These are phyloP conservation scores for Anticlea derivata DNA, from an alignment of 2,888 invertebrate genomes.

Conservation along the genomic window DNA sequence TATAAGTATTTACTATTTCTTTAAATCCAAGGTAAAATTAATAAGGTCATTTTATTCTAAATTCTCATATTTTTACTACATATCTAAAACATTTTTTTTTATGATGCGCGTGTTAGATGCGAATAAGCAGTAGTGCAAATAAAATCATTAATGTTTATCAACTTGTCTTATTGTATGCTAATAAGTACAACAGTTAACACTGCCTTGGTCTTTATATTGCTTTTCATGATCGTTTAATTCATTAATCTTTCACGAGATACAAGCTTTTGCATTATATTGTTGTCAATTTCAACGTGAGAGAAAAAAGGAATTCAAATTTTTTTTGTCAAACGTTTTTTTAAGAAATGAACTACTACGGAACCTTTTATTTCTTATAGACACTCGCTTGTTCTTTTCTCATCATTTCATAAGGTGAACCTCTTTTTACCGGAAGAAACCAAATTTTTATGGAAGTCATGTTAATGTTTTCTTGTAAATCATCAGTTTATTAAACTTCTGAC, in stretches of 20 bases:
- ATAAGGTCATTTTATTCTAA: no score
- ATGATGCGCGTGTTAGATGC: constrained; percentile 15
- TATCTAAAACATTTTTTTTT: constrained; percentile 2
- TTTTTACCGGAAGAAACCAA: constrained; percentile 25
- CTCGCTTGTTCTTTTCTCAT: not conserved
- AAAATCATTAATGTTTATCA: constrained; percentile 1
- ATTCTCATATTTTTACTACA: no score
- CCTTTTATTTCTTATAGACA: not conserved
- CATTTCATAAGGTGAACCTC: constrained; percentile 14
- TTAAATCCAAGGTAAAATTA: no score
- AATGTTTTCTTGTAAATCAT: no score
- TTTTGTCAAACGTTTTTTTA: constrained; percentile 4
- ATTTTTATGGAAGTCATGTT: not conserved
- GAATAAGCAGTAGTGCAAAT: constrained; percentile 14
- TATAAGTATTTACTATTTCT: no score
- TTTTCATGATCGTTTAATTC: not conserved
- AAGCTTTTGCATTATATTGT: no score
- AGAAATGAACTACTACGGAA: constrained; percentile 7
- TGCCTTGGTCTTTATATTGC: constrained; percentile 5
- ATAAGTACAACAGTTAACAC: constrained; percentile 6
- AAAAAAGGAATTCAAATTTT: not conserved
- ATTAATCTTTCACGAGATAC: no score
- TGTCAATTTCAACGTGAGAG: no score
- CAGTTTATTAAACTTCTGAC: no score
- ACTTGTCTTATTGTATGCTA: constrained; percentile 24